A percentile compares a stretch with the other conserved stretches of the same genome.
Conservation (phyloP, 1,140 invertebrate genomes). For the Bombus turneri region DNA sequence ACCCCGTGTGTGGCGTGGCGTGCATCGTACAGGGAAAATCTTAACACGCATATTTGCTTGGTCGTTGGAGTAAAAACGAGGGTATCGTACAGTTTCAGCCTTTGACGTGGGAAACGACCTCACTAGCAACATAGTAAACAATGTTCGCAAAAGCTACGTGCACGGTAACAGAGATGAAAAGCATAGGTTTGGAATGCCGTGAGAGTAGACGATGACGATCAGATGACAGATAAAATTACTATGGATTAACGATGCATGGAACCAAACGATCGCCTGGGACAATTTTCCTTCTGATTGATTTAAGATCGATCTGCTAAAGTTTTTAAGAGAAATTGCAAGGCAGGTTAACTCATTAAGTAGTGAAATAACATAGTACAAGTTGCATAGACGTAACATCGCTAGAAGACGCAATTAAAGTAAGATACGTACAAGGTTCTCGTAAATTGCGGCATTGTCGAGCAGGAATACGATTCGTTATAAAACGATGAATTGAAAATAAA, state of each 20-base stretch:
- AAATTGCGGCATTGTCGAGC: too few species aligned
- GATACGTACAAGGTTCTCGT: too few species aligned
- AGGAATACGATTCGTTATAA: too few species aligned
- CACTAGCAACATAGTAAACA: constrained; percentile 10
- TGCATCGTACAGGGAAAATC: constrained; percentile 27
- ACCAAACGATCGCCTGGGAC: background rate
- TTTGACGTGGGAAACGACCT: constrained; percentile 44
- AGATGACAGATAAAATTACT: background rate
- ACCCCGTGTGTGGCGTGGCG: constrained; percentile 26
- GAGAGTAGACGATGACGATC: background rate
- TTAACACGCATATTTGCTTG: constrained; percentile 34
- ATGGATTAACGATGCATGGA: background rate
- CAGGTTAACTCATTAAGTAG: background rate
- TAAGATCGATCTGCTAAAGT: background rate
- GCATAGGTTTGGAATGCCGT: too few species aligned
- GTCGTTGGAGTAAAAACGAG: constrained; percentile 1
- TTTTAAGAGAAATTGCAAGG: background rate
- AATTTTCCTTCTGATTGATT: constrained; percentile 1
- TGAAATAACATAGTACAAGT: background rate
- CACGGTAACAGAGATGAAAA: constrained; percentile 16
- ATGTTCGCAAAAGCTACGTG: constrained; percentile 1
- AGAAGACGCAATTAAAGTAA: background rate
- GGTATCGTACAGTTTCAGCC: background rate
- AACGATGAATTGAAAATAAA: too few species aligned
- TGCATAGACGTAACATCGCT: background rate